Base-by-base conservation (phyloP, 2,797 vertebrate genomes). In the Takifugu ocellatus region DNA sequence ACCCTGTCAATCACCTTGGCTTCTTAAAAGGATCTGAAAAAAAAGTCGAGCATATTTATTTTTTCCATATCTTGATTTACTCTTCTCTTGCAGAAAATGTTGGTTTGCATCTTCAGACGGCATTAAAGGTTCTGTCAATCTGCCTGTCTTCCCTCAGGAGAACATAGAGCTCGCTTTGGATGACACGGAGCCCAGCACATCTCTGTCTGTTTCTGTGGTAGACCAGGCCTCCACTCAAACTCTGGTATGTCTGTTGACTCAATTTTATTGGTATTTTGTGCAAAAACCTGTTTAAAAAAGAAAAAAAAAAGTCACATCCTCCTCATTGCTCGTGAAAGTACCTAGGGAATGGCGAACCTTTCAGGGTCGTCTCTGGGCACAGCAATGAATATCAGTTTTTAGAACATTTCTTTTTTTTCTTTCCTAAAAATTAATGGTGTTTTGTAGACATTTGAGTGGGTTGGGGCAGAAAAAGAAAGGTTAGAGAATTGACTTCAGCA, bases 141-240 rank as follows among this genome's bases (percentile, higher is more conserved):
- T 87, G 33, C 78, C 25, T 72, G 21, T 70, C 25, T 70, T 70
- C 49, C 52, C 66, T 2, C 83, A 99, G 97, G 97, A 99, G 84
- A 96, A 96, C 88, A 93, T 99, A 14, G 96, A 96, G 77, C 85
- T 99, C 2, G 77, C 88, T 5, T 88, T 98, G 66, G 92, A 98
- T 17, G 95, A 97, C 65, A 79, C 92, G 3, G 96, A 97, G 72
- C 87, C 92, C 1, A 81, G 84, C 72, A 80, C 75, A 4, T 93
- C 91, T 46, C 91, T 90, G 64, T 96, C 96, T 3, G 83, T 99
- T 33, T 91, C 93, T 0, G 91, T 91, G 63, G 90, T 99, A 51
- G 97, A 98, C 84, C 94, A 99, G 79, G 85, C 94, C 8, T 97
- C 94, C 1, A 97, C 93, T 85, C 96, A 97, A 83, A 89, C 93